A percentile compares a stretch with the other conserved stretches of the same genome.
Evolutionary conservation across 2,797 vertebrate species (phyloP).

Genomic region (Mus spretus): DNA sequence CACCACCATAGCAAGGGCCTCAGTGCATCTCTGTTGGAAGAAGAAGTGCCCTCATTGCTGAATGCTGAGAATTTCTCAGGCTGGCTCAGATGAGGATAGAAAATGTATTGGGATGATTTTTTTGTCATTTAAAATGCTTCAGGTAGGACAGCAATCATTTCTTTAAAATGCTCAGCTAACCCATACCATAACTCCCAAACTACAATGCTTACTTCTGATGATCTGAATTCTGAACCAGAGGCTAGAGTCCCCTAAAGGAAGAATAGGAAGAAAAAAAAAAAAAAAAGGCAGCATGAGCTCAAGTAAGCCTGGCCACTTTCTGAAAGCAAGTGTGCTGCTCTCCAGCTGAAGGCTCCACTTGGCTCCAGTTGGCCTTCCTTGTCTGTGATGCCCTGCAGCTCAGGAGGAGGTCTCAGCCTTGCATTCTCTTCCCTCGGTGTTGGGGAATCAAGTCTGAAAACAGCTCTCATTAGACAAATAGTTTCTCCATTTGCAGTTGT

Average conservation of each 20-base stretch:
- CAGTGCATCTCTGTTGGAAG: neutral
- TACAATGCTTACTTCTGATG: constrained; percentile 28
- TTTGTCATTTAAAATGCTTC: constrained; percentile 48
- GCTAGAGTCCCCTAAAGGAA: constrained; percentile 15
- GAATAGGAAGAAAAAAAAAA: neutral
- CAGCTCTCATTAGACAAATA: constrained; percentile 76
- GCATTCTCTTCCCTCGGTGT: constrained; percentile 32
- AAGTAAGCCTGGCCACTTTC: neutral
- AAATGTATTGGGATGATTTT: constrained; percentile 12
- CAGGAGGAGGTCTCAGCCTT: constrained; percentile 17
- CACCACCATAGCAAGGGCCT: neutral
- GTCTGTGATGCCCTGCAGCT: neutral
- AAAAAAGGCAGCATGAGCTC: constrained; percentile 19
- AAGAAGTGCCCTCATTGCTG: neutral
- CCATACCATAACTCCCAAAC: neutral
- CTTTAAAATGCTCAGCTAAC: constrained; percentile 41
- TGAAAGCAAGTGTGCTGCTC: constrained; percentile 21
- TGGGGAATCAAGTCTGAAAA: constrained; percentile 71
- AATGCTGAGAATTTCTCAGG: constrained; percentile 41
- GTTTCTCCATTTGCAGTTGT: constrained; percentile 73
- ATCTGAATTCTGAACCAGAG: constrained; percentile 47
- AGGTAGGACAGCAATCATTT: constrained; percentile 28
- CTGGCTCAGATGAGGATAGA: neutral
- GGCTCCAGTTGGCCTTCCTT: constrained; percentile 44
- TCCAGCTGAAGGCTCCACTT: constrained; percentile 29